A percentile compares a stretch with the other conserved stretches of the same genome.
Conservation (phyloP, 2,888 invertebrate species). For the Aricia artaxerxes region DNA sequence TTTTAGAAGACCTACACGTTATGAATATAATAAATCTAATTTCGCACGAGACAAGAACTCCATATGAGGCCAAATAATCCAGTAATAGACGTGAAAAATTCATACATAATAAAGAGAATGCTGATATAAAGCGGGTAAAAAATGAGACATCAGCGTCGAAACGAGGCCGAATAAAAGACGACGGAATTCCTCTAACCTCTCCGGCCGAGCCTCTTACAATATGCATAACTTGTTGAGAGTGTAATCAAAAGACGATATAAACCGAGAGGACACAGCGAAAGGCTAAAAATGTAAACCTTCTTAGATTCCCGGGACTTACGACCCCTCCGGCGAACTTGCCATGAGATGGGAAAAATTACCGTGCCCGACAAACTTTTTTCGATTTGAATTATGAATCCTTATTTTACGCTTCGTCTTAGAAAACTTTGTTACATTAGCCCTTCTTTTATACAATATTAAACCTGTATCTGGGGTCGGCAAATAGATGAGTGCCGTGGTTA, state of each 20-base stretch:
- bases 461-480: slow-evolving; percentile 52
- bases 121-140: slow-evolving; percentile 66
- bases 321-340: slow-evolving; percentile 74
- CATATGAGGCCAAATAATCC: slow-evolving; percentile 12
- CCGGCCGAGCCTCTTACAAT: slow-evolving; percentile 70
- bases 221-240: slow-evolving; percentile 80
- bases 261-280: slow-evolving; percentile 76
- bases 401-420: slow-evolving; percentile 72
- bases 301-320: slow-evolving; percentile 71
- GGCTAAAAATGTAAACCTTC: slow-evolving; percentile 79
- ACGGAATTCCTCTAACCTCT: slow-evolving; percentile 67
- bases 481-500: slow-evolving; percentile 36
- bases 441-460: slow-evolving; percentile 67
- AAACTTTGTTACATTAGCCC: slow-evolving; percentile 71
- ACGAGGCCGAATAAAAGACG: slow-evolving; percentile 60
- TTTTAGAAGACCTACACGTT: neutral
- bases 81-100: slow-evolving; percentile 22
- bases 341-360: slow-evolving; percentile 80
- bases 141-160: slow-evolving; percentile 64
- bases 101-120: slow-evolving; percentile 62
- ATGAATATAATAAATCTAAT: slow-evolving; percentile 10
- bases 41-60: slow-evolving; percentile 14
- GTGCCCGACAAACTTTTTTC: slow-evolving; percentile 75
- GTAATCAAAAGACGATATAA: slow-evolving; percentile 81
- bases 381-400: slow-evolving; percentile 81